Evolutionary conservation across 2,797 vertebrate genomes (phyloP), one percentile per base, ranked within the genome.

Genomic region (Acropternis orthonyx): DNA sequence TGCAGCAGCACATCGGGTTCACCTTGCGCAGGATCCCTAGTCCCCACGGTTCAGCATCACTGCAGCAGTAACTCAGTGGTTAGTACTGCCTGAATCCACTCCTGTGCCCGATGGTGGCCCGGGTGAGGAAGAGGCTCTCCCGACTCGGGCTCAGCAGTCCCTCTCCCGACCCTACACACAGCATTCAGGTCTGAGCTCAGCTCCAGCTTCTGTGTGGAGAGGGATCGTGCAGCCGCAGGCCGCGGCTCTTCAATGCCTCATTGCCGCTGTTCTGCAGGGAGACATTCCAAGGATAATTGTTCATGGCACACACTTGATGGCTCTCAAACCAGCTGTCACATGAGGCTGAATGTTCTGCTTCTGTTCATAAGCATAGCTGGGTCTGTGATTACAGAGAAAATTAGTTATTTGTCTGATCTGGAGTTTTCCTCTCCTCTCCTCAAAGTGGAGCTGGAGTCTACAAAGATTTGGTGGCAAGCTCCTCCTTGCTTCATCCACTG

Each of bases 191-290:
- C 37, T 1, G 19, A 0, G 0, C 34, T 30, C 32, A 2, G 54
- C 43, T 37, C 37, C 1, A 0, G 3, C 5, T 4, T 6, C 51
- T 6, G 2, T 5, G 1, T 2, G 1, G 58, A 36, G 23, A 24
- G 52, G 34, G 32, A 34, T 10, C 0, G 3, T 2, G 9, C 2
- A 4, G 56, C 61, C 62, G 34, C 3, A 4, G 46, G 23, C 58
- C 1, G 0, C 26, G 21, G 34, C 32, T 56, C 89, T 30, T 39
- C 75, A 28, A 6, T 2, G 9, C 39, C 1, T 34, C 59, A 4
- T 48, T 61, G 85, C 68, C 26, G 26, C 5, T 2, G 71, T 27
- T 34, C 73, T 6, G 39, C 10, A 74, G 39, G 24, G 41, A 59
- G 36, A 20, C 49, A 4, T 17, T 56, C 58, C 3, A 5, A 30